These are phyloP conservation scores for Caenorhabditis wallacei DNA, from an alignment of 2,888 invertebrate species.

Conservation along the genomic window DNA sequence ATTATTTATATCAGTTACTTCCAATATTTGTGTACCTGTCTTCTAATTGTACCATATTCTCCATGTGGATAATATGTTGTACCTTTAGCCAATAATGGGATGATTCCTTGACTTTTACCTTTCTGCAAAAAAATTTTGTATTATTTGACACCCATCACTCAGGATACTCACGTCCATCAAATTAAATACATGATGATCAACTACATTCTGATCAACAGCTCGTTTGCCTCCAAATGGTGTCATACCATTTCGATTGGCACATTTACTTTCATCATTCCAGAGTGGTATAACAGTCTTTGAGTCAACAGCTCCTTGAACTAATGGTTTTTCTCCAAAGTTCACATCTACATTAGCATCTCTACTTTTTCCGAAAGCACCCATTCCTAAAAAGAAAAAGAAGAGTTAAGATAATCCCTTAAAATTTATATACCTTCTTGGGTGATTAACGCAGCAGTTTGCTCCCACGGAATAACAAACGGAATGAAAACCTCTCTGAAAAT, in stretches of 20 bases:
- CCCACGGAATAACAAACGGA: slow-evolving; percentile 79
- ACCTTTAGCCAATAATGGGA: slow-evolving; percentile 71
- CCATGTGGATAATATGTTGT: slow-evolving; percentile 63
- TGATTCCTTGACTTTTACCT: slow-evolving; percentile 64
- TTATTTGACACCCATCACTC: neutral
- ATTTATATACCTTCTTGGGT: slow-evolving; percentile 67
- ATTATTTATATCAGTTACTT: neutral
- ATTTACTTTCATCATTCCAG: slow-evolving; percentile 71
- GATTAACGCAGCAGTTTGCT: slow-evolving; percentile 71
- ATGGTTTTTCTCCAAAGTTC: slow-evolving; percentile 67
- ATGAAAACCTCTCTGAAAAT: slow-evolving; percentile 73
- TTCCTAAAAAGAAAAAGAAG: slow-evolving; percentile 64
- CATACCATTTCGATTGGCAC: slow-evolving; percentile 71
- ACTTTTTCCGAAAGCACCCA: slow-evolving; percentile 79
- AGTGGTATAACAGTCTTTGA: slow-evolving; percentile 79
- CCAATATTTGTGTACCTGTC: slow-evolving; percentile 64
- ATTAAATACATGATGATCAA: slow-evolving; percentile 78
- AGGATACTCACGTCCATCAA: slow-evolving; percentile 63
- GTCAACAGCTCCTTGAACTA: slow-evolving; percentile 77
- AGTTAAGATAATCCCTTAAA: neutral
- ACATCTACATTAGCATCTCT: slow-evolving; percentile 70
- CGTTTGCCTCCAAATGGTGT: slow-evolving; percentile 76
- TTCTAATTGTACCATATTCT: slow-evolving; percentile 72
- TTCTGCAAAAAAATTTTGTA: slow-evolving; percentile 57
- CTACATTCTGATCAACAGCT: slow-evolving; percentile 73